Conservation (phyloP, 64 coral and sea anemone genomes). For the Trachythela sp. region DNA sequence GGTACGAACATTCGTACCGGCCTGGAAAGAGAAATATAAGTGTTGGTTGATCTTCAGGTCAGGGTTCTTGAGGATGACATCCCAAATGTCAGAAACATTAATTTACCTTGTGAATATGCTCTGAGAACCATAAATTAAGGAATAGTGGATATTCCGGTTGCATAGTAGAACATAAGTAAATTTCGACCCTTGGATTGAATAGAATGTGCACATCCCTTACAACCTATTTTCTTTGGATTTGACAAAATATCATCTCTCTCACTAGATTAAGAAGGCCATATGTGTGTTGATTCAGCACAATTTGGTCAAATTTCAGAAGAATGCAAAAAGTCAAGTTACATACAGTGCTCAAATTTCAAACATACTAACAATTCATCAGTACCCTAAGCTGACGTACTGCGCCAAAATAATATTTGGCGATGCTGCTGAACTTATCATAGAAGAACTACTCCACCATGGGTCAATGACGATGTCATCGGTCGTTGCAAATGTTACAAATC, state of each 20-base stretch:
- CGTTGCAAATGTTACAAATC: conserved; percentile 36
- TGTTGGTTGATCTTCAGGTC: too few species aligned
- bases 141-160: too few species aligned
- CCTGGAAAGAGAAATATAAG: too few species aligned
- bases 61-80: too few species aligned
- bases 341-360: conserved; percentile 72
- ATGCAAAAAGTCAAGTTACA: conserved; percentile 46
- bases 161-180: too few species aligned
- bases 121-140: too few species aligned
- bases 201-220: not conserved
- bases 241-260: not conserved
- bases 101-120: too few species aligned
- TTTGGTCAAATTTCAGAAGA: conserved; percentile 74
- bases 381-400: conserved; percentile 64
- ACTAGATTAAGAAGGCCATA: conserved; percentile 61
- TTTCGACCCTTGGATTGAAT: too few species aligned
- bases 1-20: too few species aligned
- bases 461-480: conserved; percentile 59
- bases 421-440: conserved; percentile 64
- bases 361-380: conserved; percentile 62
- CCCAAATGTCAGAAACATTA: too few species aligned
- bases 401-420: conserved; percentile 76
- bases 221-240: not conserved
- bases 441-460: conserved; percentile 76
- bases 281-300: conserved; percentile 85